Evolutionary conservation across 2,888 invertebrate genomes (phyloP), one percentile per base, ranked within the genome.

Genomic region (Theretra japonica): DNA sequence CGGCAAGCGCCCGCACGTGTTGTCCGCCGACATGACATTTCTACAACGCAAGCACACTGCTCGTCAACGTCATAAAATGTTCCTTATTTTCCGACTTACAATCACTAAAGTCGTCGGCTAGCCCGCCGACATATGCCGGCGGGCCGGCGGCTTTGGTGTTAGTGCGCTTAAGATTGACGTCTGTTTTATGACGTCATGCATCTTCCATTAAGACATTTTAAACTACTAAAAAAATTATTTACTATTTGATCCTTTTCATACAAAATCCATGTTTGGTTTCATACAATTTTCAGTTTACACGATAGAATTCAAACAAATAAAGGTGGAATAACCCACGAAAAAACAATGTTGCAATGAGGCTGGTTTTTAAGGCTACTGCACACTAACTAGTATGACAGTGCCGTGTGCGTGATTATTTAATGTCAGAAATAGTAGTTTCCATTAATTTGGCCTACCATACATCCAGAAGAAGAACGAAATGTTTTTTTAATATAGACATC

Each of bases 301-400:
- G 11, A 15, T 58, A 28, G 17, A 5, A 28, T 28, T 5, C 33
- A n/a, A n/a, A 19, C 30, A 62, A 33, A n/a, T 33, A 33, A 19
- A 33, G 17, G 33, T 33, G n/a, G 62, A 62, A 62, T 11, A 62
- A 25, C 33, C 15, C 17, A 17, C 25, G 4, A 30, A 60, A 60
- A 41, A 41, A 15, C 25, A 50, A 5, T 19, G 23, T 21, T 58
- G 19, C 8, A 41, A 21, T 23, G 41, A 70, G 69, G 58, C 41
- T 70, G 41, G 23, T 70, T 70, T 58, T 5, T 23, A 70, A 28
- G 56, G 28, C 68, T 53, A 23, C 48, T 28, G 50, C 19, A n/a
- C n/a, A n/a, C n/a, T n/a, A 48, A 23, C 48, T 50, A 48, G 23
- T 68, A 53, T 8, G 48, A 48, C 58, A 11, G 15, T 58, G 4